phyloP scores from a whole-genome alignment of 1,140 invertebrate species.

The Drosophila mauritiana region DNA sequence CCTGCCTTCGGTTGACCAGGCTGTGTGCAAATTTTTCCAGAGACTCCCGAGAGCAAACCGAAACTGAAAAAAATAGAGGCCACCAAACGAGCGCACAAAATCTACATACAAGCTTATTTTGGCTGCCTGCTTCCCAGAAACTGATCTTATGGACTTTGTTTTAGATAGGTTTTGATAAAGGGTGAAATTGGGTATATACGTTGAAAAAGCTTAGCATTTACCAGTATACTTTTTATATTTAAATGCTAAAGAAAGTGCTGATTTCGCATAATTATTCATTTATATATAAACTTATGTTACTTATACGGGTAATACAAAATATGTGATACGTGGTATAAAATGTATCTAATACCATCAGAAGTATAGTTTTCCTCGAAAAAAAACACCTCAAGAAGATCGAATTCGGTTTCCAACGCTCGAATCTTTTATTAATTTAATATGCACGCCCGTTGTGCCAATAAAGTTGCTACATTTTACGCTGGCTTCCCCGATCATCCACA shows the following conservation, averaged over 20 bases:
- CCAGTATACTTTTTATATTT: too few species aligned
- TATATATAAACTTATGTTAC: too few species aligned
- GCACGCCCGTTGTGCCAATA: constrained; percentile 76
- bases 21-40: constrained; percentile 41
- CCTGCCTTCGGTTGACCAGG: not conserved
- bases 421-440: constrained; percentile 79
- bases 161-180: constrained; percentile 1
- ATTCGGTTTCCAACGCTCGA: constrained; percentile 32
- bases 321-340: constrained; percentile 16
- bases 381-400: constrained; percentile 18
- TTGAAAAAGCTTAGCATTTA: not conserved
- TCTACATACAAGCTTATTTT: constrained; percentile 55
- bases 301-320: too few species aligned
- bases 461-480: constrained; percentile 83
- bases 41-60: constrained; percentile 1
- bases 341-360: not conserved
- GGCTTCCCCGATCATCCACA: constrained; percentile 5
- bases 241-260: too few species aligned
- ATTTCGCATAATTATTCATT: too few species aligned
- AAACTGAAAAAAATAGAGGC: constrained; percentile 17
- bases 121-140: constrained; percentile 44
- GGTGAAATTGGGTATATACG: not conserved
- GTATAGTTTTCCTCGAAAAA: constrained; percentile 3
- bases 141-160: constrained; percentile 29
- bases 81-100: constrained; percentile 50